Evolutionary conservation across 2,113 vertebrate genomes (phyloP), one percentile per base, ranked within the genome.

Genomic region (Microcebus griseorufus): DNA sequence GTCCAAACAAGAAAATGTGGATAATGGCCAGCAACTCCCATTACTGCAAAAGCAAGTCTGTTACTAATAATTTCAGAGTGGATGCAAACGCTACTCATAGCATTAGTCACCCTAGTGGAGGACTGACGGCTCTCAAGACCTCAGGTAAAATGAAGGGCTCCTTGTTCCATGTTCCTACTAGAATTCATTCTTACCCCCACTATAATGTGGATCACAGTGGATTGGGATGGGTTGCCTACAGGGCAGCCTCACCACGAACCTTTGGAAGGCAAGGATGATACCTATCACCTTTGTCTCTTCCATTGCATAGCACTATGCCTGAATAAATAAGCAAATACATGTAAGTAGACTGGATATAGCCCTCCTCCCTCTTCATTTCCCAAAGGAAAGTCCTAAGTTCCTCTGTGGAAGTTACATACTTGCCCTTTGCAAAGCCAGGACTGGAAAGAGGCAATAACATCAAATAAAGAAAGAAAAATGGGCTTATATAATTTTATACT

Each of bases 21-120:
- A 80, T 88, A 88, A 88, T 65, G 29, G 80, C 76, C 88, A 95
- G 88, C 29, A 97, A n/a, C 32, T 1, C 64, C 45, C 85, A 96
- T 90, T 92, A 97, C n/a, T 84, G 45, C 45, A 94, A 48, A 12
- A 89, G 62, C 65, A 90, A 80, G 48, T 94, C 80, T 94, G 69
- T 87, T 96, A 65, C 64, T 95, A 97, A 95, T 90, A 95, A 62
- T 90, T 95, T 87, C 83, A 96, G 67, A 96, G 83, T 14, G 84
- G 85, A 90, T 80, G 23, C 6, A 90, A 96, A 93, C 85, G 60
- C 73, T 78, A 95, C 60, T 96, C 78, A 90, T 22, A 96, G 58
- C 45, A 96, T 95, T 87, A 95, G 58, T 90, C 76, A 94, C 29
- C 20, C 34, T 53, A 87, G 64, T 75, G 64, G n/a, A 94, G 58